phyloP scores from a whole-genome alignment of 2,797 vertebrate genomes.

The Phaenicophaeus curvirostris region DNA sequence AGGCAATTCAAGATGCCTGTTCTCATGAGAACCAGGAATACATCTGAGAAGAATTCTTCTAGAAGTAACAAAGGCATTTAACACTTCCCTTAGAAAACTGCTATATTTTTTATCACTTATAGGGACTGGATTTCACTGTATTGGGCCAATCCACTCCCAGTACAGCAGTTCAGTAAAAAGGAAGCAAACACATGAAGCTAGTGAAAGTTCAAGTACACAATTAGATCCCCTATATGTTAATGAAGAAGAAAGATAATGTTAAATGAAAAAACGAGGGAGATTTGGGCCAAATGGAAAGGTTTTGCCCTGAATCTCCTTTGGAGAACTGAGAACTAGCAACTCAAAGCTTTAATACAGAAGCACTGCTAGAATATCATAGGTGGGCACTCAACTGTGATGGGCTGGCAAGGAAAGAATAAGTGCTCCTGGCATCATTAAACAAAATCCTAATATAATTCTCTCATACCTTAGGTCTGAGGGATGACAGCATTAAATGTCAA shows the following conservation, averaged over 20 bases:
- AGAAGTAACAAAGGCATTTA: not conserved
- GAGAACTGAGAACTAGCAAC: not conserved
- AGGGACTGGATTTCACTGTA: not conserved
- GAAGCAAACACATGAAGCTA: not conserved
- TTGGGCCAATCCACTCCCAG: not conserved
- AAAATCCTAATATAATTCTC: not conserved
- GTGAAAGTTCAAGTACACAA: not conserved
- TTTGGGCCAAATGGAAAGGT: not conserved
- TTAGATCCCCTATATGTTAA: not conserved
- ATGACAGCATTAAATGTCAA: not conserved
- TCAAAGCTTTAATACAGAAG: not conserved
- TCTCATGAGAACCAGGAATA: not conserved
- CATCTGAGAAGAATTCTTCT: not conserved
- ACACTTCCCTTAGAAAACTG: not conserved
- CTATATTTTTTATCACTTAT: not conserved
- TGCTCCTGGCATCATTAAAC: not conserved
- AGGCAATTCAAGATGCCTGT: not conserved
- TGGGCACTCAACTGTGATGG: not conserved
- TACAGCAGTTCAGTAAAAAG: not conserved
- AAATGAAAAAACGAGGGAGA: not conserved
- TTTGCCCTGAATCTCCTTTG: not conserved
- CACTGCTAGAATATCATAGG: not conserved
- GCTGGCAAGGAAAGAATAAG: not conserved
- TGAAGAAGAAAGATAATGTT: not conserved
- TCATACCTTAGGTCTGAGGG: not conserved